phyloP scores from a whole-genome alignment of 2,113 vertebrate genomes.

The Mesitornis unicolor region DNA sequence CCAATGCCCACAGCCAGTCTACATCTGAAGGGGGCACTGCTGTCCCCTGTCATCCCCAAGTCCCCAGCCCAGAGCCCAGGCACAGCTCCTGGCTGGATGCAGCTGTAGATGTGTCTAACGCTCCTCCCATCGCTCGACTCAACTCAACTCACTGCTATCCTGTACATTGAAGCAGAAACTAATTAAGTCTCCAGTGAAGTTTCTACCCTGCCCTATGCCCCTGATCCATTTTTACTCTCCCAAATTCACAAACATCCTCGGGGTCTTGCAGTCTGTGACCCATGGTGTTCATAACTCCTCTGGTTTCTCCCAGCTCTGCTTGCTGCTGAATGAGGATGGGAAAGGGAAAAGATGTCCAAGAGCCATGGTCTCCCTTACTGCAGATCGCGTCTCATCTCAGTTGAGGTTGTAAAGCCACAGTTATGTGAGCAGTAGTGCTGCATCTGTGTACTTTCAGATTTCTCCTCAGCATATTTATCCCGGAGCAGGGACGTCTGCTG shows the following conservation, averaged over 20 bases:
- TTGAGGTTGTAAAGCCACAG: fast-evolving
- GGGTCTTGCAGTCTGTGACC: not conserved
- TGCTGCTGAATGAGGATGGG: not conserved
- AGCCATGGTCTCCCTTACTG: not conserved
- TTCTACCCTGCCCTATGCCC: not conserved
- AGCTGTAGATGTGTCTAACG: too few relatives aligned
- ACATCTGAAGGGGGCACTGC: not conserved
- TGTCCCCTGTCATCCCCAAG: not conserved
- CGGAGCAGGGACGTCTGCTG: fast-evolving
- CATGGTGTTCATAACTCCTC: not conserved
- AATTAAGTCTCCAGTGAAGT: not conserved
- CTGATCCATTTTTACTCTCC: fast-evolving
- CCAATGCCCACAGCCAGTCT: not conserved
- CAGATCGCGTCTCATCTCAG: not conserved
- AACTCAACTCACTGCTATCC: too few relatives aligned
- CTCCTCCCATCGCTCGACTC: not conserved
- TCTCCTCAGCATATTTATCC: not conserved
- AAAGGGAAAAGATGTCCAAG: not conserved
- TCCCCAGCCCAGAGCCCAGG: not conserved
- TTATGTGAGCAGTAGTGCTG: not conserved
- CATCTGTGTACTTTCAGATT: not conserved
- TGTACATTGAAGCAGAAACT: not conserved
- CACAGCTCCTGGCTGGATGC: not conserved
- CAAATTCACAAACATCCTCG: not conserved
- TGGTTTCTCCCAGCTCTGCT: not conserved